Base-by-base conservation (phyloP, 2,113 vertebrate genomes). In the Muscicapa adusta region DNA sequence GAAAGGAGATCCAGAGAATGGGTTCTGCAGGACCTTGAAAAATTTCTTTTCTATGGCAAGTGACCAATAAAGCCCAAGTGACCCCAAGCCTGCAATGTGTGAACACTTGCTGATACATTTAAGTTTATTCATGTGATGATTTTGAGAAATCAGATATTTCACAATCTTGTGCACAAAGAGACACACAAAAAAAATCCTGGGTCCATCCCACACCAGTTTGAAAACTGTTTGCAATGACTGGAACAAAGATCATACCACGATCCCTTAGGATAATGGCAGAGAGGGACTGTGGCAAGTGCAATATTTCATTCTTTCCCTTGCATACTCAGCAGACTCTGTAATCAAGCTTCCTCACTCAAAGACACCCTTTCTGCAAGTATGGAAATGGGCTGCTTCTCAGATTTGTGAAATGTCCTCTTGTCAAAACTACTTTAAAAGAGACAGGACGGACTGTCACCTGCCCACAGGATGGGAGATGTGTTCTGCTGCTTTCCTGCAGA, bases 331-430 rank as follows among this genome's bases (percentile, higher is more conserved):
- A 88, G 79, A 80, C 34, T 73, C 82, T 71, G 67, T 88, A 79
- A 89, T 88, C 89, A 85, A 88, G 84, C 85, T 95, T 96, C 89
- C 78, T 89, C 57, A 89, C 56, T 73, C 79, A 81, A 96, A 82
- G 84, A 94, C 71, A 89, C 26, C 33, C 84, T 94, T 91, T 89
- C 94, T 93, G 77, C 85, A 88, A 90, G 38, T 31, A 70, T 94
- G 81, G 78, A 93, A 96, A 94, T 56, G 71, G 81, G 81, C 78
- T 87, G 81, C 75, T 93, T 79, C 89, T 82, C 20, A 3, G 54
- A 73, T 79, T 82, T 85, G 50, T 51, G 71, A 88, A 94, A 88
- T 58, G 54, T 82, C 66, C 74, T 85, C 50, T 91, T 85, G 56
- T 57, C 24, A 14, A 79, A 76, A 62, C 71, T 88, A 58, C 26